Evolutionary conservation across 1,140 invertebrate genomes (phyloP), one percentile per base, ranked within the genome.

Genomic region (Lethrus apterus): DNA sequence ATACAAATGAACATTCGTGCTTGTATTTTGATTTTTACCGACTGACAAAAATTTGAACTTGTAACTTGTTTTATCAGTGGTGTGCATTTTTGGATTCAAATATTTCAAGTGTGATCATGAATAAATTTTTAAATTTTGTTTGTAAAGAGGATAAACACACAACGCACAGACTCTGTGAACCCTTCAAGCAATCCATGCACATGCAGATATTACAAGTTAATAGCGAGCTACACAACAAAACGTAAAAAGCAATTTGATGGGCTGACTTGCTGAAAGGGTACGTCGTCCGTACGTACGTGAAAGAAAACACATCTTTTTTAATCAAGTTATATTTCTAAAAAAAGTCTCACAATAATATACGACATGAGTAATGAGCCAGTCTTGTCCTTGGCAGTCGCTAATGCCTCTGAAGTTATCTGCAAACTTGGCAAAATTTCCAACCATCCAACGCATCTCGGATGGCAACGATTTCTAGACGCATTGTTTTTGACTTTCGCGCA

Each of bases 291-390:
- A 47, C 35, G 35, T 32, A 36, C 51, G 45, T 31, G 51, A 38
- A 19, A 38, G 23, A 38, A 60, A 49, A 51, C 19, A 49, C 46
- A 52, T 42, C 23, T 58, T 58, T 61, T 56, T 51, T 51, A 51
- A 59, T 59, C 54, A 60, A 59, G 51, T 62, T 64, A 62, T 64
- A 62, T 59, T 64, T 64, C 59, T 62, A 60, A 62, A 62, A 55
- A 38, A 62, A 60, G 60, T 56, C 54, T 62, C 59, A 63, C 59
- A 63, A 60, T 54, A 60, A 60, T 56, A 62, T 62, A 60, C 58
- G 58, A 62, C 51, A 60, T 52, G 54, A 56, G 51, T 55, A 56
- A 59, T 59, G 57, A 63, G 56, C 59, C 59, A 61, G 61, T 60
- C 60, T 60, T 54, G 54, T 50, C 34, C 31, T 33, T 48, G 54